Percentiles rank a stretch among this genome's conserved stretches.
Conservation (phyloP, 2,888 invertebrate species). For the Agrilus biguttatus region DNA sequence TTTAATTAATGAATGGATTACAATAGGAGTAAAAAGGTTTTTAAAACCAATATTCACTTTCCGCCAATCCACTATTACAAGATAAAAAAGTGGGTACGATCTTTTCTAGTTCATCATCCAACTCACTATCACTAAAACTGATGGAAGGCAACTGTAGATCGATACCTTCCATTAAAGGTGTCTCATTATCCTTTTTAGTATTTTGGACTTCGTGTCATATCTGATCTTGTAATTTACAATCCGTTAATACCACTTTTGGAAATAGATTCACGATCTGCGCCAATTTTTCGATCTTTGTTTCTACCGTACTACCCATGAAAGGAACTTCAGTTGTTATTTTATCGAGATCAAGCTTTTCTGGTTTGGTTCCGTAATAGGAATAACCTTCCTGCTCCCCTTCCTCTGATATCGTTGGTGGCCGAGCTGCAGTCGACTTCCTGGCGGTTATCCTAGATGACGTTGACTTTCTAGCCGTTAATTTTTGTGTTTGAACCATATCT, state of each 20-base stretch:
- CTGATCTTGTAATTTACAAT: constrained; percentile 16
- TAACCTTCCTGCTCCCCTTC: constrained; percentile 19
- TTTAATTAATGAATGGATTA: too few species aligned
- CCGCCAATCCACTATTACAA: constrained; percentile 6
- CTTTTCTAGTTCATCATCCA: constrained; percentile 16
- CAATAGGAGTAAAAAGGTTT: too few species aligned
- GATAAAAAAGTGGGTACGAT: constrained; percentile 13
- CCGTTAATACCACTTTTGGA: constrained; percentile 33
- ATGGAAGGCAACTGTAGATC: constrained; percentile 1
- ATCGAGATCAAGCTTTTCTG: constrained; percentile 27
- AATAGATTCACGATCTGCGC: constrained; percentile 37
- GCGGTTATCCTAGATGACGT: constrained; percentile 5
- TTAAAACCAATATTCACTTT: constrained; percentile 14
- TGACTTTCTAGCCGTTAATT: constrained; percentile 7
- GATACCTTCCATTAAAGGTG: background rate
- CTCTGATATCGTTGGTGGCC: constrained; percentile 11
- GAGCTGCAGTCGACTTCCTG: constrained; percentile 29
- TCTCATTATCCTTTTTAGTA: background rate
- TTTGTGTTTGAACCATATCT: background rate
- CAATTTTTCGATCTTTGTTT: constrained; percentile 35
- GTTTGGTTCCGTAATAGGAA: constrained; percentile 37
- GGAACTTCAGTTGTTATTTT: constrained; percentile 37
- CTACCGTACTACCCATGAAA: constrained; percentile 36
- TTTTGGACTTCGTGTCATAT: constrained; percentile 4
- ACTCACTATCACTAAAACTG: constrained; percentile 13